A percentile compares a stretch with the other conserved stretches of the same genome.
Conservation (phyloP, 2,888 invertebrate species). For the Thalpophila matura region DNA sequence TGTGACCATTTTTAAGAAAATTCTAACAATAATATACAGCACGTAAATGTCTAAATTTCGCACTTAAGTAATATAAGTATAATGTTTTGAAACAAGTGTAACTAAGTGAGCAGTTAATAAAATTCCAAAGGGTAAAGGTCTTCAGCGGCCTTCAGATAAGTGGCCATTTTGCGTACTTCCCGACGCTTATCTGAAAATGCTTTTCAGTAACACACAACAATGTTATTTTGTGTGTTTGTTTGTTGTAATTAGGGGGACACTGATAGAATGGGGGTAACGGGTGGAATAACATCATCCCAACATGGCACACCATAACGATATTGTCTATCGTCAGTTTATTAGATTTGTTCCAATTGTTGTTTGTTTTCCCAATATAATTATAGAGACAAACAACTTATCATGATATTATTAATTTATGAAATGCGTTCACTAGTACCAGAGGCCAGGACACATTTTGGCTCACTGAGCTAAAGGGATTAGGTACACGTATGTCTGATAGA, state of each 20-base stretch:
- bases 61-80: slow-evolving; percentile 23
- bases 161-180: slow-evolving; percentile 64
- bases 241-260: slow-evolving; percentile 42
- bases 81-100: slow-evolving; percentile 47
- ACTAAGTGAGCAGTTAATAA: slow-evolving; percentile 65
- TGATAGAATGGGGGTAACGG: slow-evolving; percentile 25
- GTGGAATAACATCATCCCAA: slow-evolving; percentile 42
- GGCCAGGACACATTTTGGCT: no score
- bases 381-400: not conserved
- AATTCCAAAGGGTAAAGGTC: slow-evolving; percentile 64
- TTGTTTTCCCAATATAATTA: slow-evolving; percentile 21
- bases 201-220: slow-evolving; percentile 63
- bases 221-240: slow-evolving; percentile 54
- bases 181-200: slow-evolving; percentile 68
- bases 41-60: slow-evolving; percentile 8
- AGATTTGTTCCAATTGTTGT: slow-evolving; percentile 27
- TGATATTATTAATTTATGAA: no score
- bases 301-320: slow-evolving; percentile 35
- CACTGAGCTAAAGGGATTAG: no score
- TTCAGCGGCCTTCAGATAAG: slow-evolving; percentile 65
- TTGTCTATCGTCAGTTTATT: slow-evolving; percentile 11
- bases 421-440: no score
- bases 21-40: not conserved
- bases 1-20: no score
- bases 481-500: no score